Conservation (phyloP, 2,797 vertebrate species). For the Channallabes apus region DNA sequence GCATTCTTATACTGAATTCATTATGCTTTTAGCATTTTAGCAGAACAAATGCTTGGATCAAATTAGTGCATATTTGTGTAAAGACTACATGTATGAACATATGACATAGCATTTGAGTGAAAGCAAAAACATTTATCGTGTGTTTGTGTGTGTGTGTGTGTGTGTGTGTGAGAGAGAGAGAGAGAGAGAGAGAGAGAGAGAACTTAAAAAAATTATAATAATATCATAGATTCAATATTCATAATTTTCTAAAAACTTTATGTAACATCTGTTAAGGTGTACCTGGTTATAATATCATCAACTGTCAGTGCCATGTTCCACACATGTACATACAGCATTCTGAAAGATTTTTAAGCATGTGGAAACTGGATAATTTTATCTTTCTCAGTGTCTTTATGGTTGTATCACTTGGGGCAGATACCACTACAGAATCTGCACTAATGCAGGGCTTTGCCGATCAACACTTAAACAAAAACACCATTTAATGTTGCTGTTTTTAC, state of each 20-base stretch:
- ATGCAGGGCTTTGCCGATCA: not conserved
- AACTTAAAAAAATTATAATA: not conserved
- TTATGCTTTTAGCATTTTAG: not conserved
- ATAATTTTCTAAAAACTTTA: conserved; percentile 4
- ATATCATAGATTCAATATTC: not conserved
- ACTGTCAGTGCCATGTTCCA: not conserved
- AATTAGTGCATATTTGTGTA: not conserved
- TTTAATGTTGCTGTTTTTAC: not conserved
- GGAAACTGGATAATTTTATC: not conserved
- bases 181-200: conserved; percentile 2
- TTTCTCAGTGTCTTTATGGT: not conserved
- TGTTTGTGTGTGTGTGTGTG: not conserved
- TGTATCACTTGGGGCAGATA: too few relatives aligned
- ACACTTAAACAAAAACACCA: not conserved
- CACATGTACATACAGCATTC: not conserved
- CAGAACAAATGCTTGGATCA: not conserved
- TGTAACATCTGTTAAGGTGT: not conserved
- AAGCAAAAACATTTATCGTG: conserved; percentile 11
- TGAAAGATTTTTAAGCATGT: not conserved
- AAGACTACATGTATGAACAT: conserved; percentile 7
- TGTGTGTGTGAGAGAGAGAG: not conserved
- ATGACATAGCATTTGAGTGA: not conserved
- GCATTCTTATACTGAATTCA: not conserved
- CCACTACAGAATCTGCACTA: not conserved
- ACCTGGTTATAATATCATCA: not conserved